Base-by-base conservation (phyloP, 2,888 invertebrate genomes). In the Amphiduros pacificus region DNA sequence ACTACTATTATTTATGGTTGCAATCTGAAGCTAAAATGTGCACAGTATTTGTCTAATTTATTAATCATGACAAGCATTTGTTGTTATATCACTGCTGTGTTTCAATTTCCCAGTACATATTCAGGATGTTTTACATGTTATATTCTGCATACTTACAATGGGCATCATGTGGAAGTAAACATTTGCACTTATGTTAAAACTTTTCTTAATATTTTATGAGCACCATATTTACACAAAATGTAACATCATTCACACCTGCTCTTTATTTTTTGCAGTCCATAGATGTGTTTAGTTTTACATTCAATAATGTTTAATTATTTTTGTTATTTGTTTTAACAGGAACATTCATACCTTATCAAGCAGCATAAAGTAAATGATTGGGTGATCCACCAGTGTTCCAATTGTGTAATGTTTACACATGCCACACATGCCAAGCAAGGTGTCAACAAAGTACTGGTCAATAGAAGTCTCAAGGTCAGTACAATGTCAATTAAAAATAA, bases 381-480 rank as follows among this genome's bases (percentile, higher is more conserved):
- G 67, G 56, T 64, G 28, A 60, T 73, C 20, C 70, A 69, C 55
- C 67, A 66, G 50, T 76, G 75, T 67, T 54, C 71, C 36, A 71
- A 72, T 61, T 76, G 75, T 68, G 68, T 68, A n/a, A 36, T 69
- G n/a, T 65, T 69, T 32, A 70, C 69, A 27, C 71, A 75, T 64
- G 72, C 74, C 48, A 51, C 57, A 2, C 49, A 49, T 49, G 40
- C 20, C 41, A 14, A 5, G 5, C 59, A 49, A 11, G 55, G 50
- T 2, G 32, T 31, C 52, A 55, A 51, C 51, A 52, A 59, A 32
- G 41, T 65, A 0, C 62, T 65, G 22, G 56, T 65, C 59, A 60
- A 57, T 51, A 48, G 32, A 51, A 59, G 49, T 36, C 57, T 64
- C 40, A 56, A 60, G 58, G 64, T 64, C n/a, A 6, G 24, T 28